Conservation (phyloP, 2,888 invertebrate species). For the Calliopum simillimum region DNA sequence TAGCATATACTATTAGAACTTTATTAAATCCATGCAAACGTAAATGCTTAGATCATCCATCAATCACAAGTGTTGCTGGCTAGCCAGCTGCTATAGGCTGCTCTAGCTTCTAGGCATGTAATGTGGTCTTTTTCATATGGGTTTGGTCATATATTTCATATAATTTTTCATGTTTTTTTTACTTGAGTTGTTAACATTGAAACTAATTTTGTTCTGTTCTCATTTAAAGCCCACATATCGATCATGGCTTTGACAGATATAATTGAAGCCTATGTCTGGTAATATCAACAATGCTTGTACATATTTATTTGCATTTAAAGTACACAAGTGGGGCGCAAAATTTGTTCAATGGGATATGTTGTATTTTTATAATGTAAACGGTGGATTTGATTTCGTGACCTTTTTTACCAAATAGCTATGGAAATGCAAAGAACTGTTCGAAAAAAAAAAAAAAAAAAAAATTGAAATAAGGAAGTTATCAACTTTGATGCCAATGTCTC, state of each 20-base stretch:
- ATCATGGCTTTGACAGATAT: conserved; percentile 26
- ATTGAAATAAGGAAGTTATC: too few species aligned
- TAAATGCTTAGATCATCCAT: neutral
- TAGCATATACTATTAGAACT: neutral
- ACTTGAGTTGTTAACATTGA: conserved; percentile 19
- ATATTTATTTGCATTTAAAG: too few species aligned
- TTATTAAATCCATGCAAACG: neutral
- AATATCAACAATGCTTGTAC: too few species aligned
- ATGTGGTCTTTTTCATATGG: conserved; percentile 19
- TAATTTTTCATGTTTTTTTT: neutral
- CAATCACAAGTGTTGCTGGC: neutral
- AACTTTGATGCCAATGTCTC: too few species aligned
- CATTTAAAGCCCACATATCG: conserved; percentile 21
- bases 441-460: too few species aligned
- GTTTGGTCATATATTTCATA: neutral
- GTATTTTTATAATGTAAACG: too few species aligned
- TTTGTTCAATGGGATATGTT: too few species aligned
- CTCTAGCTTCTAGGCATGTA: conserved; percentile 8
- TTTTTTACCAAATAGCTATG: too few species aligned
- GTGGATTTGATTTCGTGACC: too few species aligned
- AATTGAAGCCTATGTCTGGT: conserved; percentile 7
- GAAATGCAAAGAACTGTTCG: too few species aligned
- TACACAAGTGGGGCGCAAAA: too few species aligned
- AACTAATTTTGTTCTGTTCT: neutral
- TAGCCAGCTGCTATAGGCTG: neutral